Conservation (phyloP, 2,797 vertebrate genomes). For the Trachops cirrhosus region DNA sequence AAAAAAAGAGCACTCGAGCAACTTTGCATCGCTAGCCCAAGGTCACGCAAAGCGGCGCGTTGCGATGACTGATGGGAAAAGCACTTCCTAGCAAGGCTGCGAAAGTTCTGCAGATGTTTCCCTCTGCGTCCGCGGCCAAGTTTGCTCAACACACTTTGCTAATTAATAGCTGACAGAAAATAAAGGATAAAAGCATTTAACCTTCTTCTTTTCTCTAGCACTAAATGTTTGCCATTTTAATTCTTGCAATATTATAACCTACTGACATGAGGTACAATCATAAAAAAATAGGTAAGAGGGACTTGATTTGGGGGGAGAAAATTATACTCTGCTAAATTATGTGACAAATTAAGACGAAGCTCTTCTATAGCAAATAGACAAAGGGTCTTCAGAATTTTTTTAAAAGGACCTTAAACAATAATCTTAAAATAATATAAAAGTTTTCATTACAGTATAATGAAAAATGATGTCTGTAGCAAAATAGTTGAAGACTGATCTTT, state of each 20-base stretch:
- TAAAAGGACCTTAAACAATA: conserved; percentile 71
- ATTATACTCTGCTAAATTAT: conserved; percentile 36
- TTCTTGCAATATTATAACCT: conserved; percentile 62
- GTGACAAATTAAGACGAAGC: conserved; percentile 73
- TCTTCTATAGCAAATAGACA: conserved; percentile 61
- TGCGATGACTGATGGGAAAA: background rate
- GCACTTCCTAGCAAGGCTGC: background rate
- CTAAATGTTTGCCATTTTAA: conserved; percentile 55
- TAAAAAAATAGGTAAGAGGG: conserved; percentile 61
- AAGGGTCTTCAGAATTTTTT: conserved; percentile 58
- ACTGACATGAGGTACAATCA: conserved; percentile 70
- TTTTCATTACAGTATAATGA: conserved; percentile 53
- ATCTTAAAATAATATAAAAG: conserved; percentile 74
- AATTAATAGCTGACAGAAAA: background rate
- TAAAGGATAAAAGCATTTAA: background rate
- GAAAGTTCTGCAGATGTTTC: background rate
- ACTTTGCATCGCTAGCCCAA: background rate
- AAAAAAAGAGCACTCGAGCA: background rate
- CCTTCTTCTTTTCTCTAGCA: background rate
- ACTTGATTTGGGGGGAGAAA: conserved; percentile 43
- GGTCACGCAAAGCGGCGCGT: background rate
- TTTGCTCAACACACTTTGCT: conserved; percentile 1
- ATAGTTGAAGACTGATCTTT: conserved; percentile 77
- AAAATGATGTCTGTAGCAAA: conserved; percentile 76
- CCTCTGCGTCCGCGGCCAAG: background rate